These are phyloP conservation scores for Laterallus jamaicensis DNA, from an alignment of 2,113 vertebrate species.

Conservation along the genomic window DNA sequence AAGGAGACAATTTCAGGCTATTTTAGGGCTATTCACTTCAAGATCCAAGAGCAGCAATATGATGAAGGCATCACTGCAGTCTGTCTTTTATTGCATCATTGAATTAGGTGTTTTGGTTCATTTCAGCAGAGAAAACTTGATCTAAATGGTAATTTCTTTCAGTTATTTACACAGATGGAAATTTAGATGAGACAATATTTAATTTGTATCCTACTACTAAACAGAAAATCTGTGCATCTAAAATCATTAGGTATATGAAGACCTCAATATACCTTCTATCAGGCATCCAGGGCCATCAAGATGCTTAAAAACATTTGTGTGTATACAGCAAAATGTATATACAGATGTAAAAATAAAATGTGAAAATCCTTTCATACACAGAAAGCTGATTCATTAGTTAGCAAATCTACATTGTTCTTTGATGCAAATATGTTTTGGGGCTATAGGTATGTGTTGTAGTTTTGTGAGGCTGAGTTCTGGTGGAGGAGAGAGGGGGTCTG, in stretches of 20 bases:
- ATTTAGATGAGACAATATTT: neutral
- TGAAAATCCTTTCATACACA: neutral
- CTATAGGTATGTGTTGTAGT: neutral
- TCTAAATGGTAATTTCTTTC: neutral
- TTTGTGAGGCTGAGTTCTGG: too few relatives aligned
- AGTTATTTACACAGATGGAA: neutral
- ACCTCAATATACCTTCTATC: neutral
- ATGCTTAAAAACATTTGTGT: neutral
- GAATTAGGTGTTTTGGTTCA: neutral
- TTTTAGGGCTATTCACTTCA: neutral
- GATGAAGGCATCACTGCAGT: rapidly evolving
- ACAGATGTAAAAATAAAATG: neutral
- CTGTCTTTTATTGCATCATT: neutral
- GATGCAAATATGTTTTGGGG: neutral
- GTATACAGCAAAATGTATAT: neutral
- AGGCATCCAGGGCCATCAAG: neutral
- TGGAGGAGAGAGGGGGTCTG: too few relatives aligned
- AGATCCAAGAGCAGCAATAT: neutral
- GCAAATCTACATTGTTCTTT: neutral
- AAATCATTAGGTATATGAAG: neutral
- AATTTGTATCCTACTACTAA: neutral
- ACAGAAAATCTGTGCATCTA: neutral
- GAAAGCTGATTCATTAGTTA: neutral
- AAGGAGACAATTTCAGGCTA: neutral
- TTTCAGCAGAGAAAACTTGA: neutral